Base-by-base conservation (phyloP, 2,888 invertebrate genomes). In the Andrena trimmerana region DNA sequence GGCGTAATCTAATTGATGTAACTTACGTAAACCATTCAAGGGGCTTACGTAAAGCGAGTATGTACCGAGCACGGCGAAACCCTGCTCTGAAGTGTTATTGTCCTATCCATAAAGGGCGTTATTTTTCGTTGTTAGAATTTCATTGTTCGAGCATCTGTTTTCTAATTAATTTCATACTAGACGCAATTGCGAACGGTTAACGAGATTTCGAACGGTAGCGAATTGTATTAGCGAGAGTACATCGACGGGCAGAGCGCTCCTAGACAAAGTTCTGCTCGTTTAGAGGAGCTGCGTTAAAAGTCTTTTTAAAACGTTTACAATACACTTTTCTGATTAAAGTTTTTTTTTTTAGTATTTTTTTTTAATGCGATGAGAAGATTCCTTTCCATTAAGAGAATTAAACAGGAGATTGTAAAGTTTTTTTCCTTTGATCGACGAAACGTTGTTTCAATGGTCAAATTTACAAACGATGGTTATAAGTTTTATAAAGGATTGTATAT, bases 1-100 rank as follows among this genome's bases (percentile, higher is more conserved):
- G 60, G 20, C 42, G 33, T 78, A 67, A 78, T 78, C 24, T 71
- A 71, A 80, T 80, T 27, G 33, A 67, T 71, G 70, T 67, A 71
- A 71, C 52, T 73, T 78, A 60, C 60, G 78, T 62, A 71, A 80
- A 67, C 4, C 54, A 33, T 54, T 67, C 20, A 62, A 66, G 16
- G 16, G 16, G 24, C 66, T 80, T 80, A 67, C 71, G 66, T 68
- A 68, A 79, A 50, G 20, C 52, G 27, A 67, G 31, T 42, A 59
- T 66, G 29, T 42, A 60, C 60, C 50, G 60, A 74, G 59, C 60
- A 24, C 52, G 54, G 54, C 60, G 33, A 72, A 48, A 54, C 63
- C 16, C 20, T 71, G 57, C 20, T n/a, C 54, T 48, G 36, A 48
- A 54, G 20, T 63, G 31, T 63, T 42, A 5, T 69, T 42, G 59